Evolutionary conservation across 2,888 invertebrate genomes (phyloP), one percentile per base, ranked within the genome.

Genomic region (Lissonota sp.): DNA sequence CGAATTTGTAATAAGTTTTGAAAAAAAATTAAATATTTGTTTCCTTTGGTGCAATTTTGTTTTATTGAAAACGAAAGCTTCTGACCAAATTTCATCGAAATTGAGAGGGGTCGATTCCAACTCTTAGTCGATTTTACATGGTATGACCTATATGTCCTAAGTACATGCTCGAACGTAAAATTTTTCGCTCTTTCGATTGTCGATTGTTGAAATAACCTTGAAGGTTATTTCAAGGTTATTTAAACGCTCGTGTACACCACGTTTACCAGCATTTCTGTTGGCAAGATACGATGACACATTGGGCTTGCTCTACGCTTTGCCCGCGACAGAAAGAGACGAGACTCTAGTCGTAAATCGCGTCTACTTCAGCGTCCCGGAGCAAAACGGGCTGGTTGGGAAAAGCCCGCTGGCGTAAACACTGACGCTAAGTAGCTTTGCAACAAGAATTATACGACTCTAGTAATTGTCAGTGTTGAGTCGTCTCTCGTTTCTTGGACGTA

Each of bases 381-480:
- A 72, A 82, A 60, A 73, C 75, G 75, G 60, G 75, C 74, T 76
- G 66, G 77, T 26, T 46, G 71, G 51, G 66, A 71, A 60, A 64
- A 26, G n/a, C 49, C 40, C 57, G 55, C 37, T 57, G 84, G 82
- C 83, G 84, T 83, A 84, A 86, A 86, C 84, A 86, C 79, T 85
- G 86, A 85, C 84, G 81, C 84, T 86, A 85, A 87, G 86, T 86
- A 86, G 86, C 80, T 84, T 66, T 76, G 76, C 84, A 81, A 84
- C 75, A 79, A 81, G 86, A n/a, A 83, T 85, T 83, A 82, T 84
- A 83, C 84, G 83, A 80, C 80, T 83, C 74, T 69, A 58, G 62
- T 86, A 85, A 85, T 86, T 86, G 83, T 77, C 79, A 70, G 72
- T 82, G 71, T 83, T 79, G 83, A 78, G 79, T 83, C 82, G 83